These are phyloP conservation scores for Leucozona laternaria DNA, from an alignment of 2,888 invertebrate genomes.

Conservation along the genomic window DNA sequence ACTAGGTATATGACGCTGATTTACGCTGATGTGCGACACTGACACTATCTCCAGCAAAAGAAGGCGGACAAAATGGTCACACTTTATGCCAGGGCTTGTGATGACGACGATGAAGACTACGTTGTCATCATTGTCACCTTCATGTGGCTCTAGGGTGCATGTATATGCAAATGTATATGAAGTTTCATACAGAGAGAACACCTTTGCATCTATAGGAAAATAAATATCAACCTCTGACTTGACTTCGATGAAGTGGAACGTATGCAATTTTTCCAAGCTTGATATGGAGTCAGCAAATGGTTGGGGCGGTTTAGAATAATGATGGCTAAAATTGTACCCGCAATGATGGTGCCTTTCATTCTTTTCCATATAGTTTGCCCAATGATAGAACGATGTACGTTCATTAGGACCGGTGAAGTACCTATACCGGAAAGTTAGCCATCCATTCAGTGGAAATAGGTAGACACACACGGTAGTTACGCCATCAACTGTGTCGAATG, in stretches of 20 bases:
- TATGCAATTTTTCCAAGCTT: constrained; percentile 68
- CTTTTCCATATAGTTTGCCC: neutral
- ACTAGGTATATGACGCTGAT: constrained; percentile 72
- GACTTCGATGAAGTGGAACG: constrained; percentile 74
- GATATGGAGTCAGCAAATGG: constrained; percentile 28
- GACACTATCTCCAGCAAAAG: constrained; percentile 25
- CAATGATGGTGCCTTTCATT: constrained; percentile 51
- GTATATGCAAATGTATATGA: too few relatives aligned
- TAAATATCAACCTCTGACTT: constrained; percentile 58
- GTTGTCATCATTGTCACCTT: constrained; percentile 68
- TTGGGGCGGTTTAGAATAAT: constrained; percentile 59
- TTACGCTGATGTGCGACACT: constrained; percentile 70
- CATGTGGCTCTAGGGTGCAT: constrained; percentile 27
- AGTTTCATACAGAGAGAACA: constrained; percentile 1
- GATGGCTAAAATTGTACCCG: constrained; percentile 63
- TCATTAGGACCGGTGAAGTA: constrained; percentile 70
- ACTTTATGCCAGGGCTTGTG: constrained; percentile 51
- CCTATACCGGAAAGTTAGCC: constrained; percentile 75
- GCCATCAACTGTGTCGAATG: constrained; percentile 64
- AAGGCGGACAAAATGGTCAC: constrained; percentile 33
- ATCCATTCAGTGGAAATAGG: constrained; percentile 72
- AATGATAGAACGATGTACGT: constrained; percentile 66
- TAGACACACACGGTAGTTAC: constrained; percentile 69
- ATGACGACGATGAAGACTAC: constrained; percentile 28
- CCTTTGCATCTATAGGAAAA: constrained; percentile 51